These are phyloP conservation scores for Xiphorhynchus elegans DNA, from an alignment of 2,113 vertebrate species.

Conservation along the genomic window DNA sequence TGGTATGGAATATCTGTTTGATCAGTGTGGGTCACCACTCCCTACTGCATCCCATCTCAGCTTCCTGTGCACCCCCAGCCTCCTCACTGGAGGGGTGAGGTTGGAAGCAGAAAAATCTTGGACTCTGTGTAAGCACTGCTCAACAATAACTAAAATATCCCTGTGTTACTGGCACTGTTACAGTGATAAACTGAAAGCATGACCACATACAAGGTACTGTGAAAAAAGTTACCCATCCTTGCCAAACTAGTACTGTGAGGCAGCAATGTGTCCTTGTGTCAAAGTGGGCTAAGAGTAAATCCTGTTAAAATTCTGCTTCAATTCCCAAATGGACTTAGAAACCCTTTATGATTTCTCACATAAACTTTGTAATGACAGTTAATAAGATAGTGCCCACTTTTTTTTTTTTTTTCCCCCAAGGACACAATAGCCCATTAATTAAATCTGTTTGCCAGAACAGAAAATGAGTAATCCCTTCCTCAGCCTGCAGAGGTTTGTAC, in stretches of 20 bases:
- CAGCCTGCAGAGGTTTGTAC: not conserved
- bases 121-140: not conserved
- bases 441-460: not conserved
- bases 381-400: not conserved
- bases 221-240: not conserved
- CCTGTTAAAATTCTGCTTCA: not conserved
- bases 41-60: not conserved
- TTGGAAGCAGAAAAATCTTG: not conserved
- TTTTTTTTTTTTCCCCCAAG: not conserved
- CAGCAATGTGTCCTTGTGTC: not conserved
- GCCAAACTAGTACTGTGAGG: not conserved
- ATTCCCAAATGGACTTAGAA: not conserved
- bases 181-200: not conserved
- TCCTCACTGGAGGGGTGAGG: not conserved
- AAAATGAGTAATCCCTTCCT: not conserved
- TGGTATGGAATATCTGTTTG: not conserved
- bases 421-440: not conserved
- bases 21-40: not conserved
- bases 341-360: not conserved
- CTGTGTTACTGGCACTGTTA: not conserved
- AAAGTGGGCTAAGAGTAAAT: not conserved
- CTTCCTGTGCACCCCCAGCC: not conserved
- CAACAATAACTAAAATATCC: not conserved
- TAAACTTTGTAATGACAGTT: not conserved
- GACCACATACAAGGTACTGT: not conserved